Evolutionary conservation across 2,113 vertebrate species (phyloP), one percentile per base, ranked within the genome.

Genomic region (Colistium nudipinnis): DNA sequence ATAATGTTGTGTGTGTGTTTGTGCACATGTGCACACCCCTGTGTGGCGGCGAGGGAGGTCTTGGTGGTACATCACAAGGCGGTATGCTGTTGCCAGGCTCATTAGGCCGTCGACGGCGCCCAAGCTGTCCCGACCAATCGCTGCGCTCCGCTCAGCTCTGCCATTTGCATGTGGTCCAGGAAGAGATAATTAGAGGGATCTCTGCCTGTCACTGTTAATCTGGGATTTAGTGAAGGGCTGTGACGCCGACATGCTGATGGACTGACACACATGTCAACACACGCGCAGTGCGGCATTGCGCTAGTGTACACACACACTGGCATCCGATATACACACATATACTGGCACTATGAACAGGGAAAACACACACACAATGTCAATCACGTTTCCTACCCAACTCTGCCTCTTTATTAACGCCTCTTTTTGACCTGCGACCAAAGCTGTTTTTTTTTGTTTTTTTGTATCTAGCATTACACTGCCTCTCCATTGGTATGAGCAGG

Each of bases 141-240:
- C 71, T 70, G 72, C 75, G 79, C 76, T 82, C 81, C 10, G 36
- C 56, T 79, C 54, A 36, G 68, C 84, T 88, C 79, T 83, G 67
- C 84, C 88, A 91, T 92, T 92, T 93, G 90, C 92, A 91, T 92
- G 91, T 82, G 84, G 87, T 90, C 91, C 91, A 91, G 88, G 84
- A 93, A 90, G 90, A 92, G 88, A 92, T 92, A 90, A 92, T 93
- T 92, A 92, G 89, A 93, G 85, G 90, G 88, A 92, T 91, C 86
- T 89, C 89, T 92, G 90, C 90, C 92, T 94, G 93, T 94, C 93
- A 93, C 89, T 91, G 90, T 93, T 93, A 92, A 94, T 92, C 92
- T 93, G 88, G 86, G 88, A 89, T 62, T 88, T 90, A 86, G 90
- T 85, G 90, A 90, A 84, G 80, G 74, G 89, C 89, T 89, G 87